Base-by-base conservation (phyloP, 1,140 invertebrate species). In the Gonatopus flavifemur region DNA sequence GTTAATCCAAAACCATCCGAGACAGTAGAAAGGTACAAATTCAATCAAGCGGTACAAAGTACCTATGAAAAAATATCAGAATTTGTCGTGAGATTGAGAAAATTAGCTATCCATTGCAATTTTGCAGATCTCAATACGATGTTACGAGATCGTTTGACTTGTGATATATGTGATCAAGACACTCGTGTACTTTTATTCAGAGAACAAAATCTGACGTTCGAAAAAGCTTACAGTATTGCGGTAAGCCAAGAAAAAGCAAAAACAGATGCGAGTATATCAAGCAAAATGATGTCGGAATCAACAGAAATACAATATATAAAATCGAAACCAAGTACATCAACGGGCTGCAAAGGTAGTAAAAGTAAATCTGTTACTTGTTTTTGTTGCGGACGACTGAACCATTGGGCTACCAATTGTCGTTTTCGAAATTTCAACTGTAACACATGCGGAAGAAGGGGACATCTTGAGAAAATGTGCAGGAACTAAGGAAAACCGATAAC, bases 301-400 rank as follows among this genome's bases (percentile, higher is more conserved):
- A n/a, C n/a, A 40, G 16, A 12, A 19, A 19, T 12, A 19, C 8
- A 33, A 9, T n/a, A 4, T 4, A 24, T 3, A 3, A 13, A n/a
- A n/a, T 7, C 20, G 24, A 16, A 10, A 28, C 40, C 37, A 39
- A 22, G 4, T 7, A 15, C 7, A 8, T 39, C 16, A 39, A 20
- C 10, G 4, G 7, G 21, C 7, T 5, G 21, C 7, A 8, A 22
- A 39, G 8, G 16, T 20, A 9, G 25, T 25, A 30, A 30, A 20
- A 43, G 7, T 15, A 15, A 24, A n/a, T n/a, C n/a, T n/a, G n/a
- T n/a, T n/a, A n/a, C 20, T 8, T 50, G 48, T 25, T 42, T 35
- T 18, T 50, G 48, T 24, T 63, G 61, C 47, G 57, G 51, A 0
- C 41, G 40, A 25, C 32, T 13, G 12, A 49, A 52, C 21, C 61